phyloP scores from a whole-genome alignment of 2,113 vertebrate genomes.

The Aspiorhynchus laticeps region DNA sequence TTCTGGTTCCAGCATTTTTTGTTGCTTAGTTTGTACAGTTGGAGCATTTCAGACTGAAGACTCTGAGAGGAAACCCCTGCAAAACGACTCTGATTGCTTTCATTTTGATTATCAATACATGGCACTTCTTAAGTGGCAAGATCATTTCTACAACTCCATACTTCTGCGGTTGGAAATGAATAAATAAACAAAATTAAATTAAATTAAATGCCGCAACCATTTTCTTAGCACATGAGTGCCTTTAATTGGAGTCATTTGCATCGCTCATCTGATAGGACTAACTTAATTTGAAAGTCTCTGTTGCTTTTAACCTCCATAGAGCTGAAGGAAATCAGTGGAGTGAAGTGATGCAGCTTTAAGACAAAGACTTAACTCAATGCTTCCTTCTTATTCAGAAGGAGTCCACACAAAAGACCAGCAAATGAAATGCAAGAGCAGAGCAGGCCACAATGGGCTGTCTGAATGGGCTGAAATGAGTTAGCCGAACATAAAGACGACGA shows the following conservation, averaged over 20 bases:
- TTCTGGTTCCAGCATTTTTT: constrained; percentile 67
- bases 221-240: constrained; percentile 53
- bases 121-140: constrained; percentile 31
- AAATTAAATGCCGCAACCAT: constrained; percentile 17
- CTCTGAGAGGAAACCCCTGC: constrained; percentile 20
- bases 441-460: constrained; percentile 65
- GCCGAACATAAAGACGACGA: constrained; percentile 64
- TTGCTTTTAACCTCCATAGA: constrained; percentile 57
- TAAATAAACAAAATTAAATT: constrained; percentile 31
- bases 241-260: constrained; percentile 57
- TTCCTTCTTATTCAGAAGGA: constrained; percentile 66
- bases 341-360: constrained; percentile 64
- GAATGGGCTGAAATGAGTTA: constrained; percentile 71
- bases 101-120: constrained; percentile 46
- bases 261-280: constrained; percentile 56
- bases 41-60: constrained; percentile 46
- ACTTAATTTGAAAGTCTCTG: constrained; percentile 59
- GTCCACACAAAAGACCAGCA: constrained; percentile 69
- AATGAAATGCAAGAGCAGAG: constrained; percentile 70
- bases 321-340: constrained; percentile 64
- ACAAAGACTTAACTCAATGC: constrained; percentile 66
- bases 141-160: constrained; percentile 42
- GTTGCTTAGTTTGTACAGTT: constrained; percentile 57
- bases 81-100: constrained; percentile 37
- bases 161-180: constrained; percentile 17